phyloP scores from a whole-genome alignment of 1,140 invertebrate species.

The Pogonus chalceus region DNA sequence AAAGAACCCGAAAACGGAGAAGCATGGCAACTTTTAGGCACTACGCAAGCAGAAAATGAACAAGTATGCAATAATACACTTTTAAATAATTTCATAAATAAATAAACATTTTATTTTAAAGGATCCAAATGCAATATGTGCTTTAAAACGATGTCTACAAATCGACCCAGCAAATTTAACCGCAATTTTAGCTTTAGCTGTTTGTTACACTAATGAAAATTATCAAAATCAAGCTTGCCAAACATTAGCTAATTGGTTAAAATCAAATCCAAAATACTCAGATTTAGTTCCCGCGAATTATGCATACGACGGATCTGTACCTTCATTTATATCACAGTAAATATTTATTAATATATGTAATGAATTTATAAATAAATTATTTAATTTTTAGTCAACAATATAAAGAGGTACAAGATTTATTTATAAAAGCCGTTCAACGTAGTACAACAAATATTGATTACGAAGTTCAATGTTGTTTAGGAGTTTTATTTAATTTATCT shows the following conservation, averaged over 20 bases:
- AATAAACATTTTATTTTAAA: slow-evolving; percentile 29
- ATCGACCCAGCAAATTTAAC: slow-evolving; percentile 71
- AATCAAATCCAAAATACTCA: slow-evolving; percentile 72
- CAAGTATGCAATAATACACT: slow-evolving; percentile 38
- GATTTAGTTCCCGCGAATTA: slow-evolving; percentile 52
- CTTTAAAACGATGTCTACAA: slow-evolving; percentile 74
- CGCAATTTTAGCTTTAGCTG: slow-evolving; percentile 82
- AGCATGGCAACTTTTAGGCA: slow-evolving; percentile 74
- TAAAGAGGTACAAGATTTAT: slow-evolving; percentile 67
- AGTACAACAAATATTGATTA: slow-evolving; percentile 72
- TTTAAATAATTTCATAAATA: slow-evolving; percentile 11
- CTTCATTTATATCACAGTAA: neutral
- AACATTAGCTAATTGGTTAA: slow-evolving; percentile 73
- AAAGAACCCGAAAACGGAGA: slow-evolving; percentile 70
- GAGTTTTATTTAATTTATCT: slow-evolving; percentile 90
- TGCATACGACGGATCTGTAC: slow-evolving; percentile 12
- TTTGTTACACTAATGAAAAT: slow-evolving; percentile 93
- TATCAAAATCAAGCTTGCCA: slow-evolving; percentile 63
- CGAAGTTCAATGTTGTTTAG: slow-evolving; percentile 92
- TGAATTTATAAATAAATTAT: slow-evolving; percentile 3
- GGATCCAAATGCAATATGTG: slow-evolving; percentile 80
- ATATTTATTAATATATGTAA: neutral
- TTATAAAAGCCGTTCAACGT: slow-evolving; percentile 73
- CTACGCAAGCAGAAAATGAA: slow-evolving; percentile 89
- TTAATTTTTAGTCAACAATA: slow-evolving; percentile 44